phyloP scores from a whole-genome alignment of 2,113 vertebrate genomes.

The Plestiodon gilberti region DNA sequence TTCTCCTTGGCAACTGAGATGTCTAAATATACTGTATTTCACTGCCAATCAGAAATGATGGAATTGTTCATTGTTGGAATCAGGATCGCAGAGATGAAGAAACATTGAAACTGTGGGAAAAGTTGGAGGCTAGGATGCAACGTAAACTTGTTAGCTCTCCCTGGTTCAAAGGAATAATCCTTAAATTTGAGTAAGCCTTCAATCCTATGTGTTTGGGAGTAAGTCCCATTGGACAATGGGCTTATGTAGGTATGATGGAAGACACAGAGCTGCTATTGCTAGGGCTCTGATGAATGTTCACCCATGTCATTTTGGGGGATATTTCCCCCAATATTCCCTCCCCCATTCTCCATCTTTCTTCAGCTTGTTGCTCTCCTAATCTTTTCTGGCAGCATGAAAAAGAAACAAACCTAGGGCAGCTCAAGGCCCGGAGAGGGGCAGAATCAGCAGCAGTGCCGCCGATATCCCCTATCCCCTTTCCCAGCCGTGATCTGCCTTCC shows the following conservation, averaged over 20 bases:
- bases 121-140: neutral
- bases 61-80: conserved; percentile 5
- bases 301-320: neutral
- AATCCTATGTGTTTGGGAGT: neutral
- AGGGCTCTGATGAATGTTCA: neutral
- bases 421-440: too few species aligned
- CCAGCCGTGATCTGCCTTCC: too few species aligned
- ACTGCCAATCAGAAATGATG: conserved; percentile 23
- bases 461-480: too few species aligned
- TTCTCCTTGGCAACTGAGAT: conserved; percentile 6
- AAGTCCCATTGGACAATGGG: neutral
- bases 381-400: too few species aligned
- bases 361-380: too few species aligned
- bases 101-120: rapidly evolving
- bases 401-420: too few species aligned
- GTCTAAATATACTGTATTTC: conserved; percentile 46
- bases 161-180: neutral
- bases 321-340: too few species aligned
- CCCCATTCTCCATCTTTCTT: too few species aligned
- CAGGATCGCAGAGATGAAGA: neutral
- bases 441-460: too few species aligned
- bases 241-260: neutral
- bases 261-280: neutral
- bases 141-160: neutral
- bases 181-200: neutral